These are phyloP conservation scores for Eretmodus cyanostictus DNA, from an alignment of 2,113 vertebrate genomes.

Conservation along the genomic window DNA sequence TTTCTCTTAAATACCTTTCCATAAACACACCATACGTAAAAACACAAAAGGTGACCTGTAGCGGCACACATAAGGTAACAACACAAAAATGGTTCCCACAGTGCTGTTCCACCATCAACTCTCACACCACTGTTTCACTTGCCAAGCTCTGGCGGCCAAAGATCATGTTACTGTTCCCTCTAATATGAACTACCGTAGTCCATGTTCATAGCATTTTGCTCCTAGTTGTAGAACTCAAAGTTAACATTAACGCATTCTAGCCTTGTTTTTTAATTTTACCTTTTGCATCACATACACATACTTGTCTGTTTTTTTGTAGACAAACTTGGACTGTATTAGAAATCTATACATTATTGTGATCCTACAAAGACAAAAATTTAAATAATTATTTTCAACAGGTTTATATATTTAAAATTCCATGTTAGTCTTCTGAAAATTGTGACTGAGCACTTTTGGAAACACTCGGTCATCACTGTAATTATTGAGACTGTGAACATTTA, in stretches of 20 bases:
- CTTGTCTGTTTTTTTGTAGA: accelerated
- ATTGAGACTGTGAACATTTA: no score
- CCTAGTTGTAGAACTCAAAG: neutral
- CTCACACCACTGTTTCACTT: neutral
- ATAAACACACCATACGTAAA: neutral
- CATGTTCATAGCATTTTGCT: neutral
- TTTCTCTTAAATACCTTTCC: neutral
- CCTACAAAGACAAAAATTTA: accelerated
- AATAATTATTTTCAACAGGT: accelerated
- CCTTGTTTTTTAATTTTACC: neutral
- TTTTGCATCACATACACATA: neutral
- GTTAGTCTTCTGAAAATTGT: neutral
- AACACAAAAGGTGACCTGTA: accelerated
- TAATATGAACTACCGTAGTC: accelerated
- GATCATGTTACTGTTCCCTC: neutral
- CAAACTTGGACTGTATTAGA: neutral
- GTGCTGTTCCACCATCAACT: accelerated
- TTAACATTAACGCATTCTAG: accelerated
- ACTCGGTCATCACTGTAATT: no score
- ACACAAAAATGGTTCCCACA: accelerated
- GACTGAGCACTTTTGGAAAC: neutral
- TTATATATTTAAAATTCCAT: accelerated
- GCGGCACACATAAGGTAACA: neutral
- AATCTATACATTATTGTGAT: neutral
- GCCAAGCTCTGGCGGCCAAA: accelerated